Evolutionary conservation across 2,888 invertebrate genomes (phyloP), one percentile per base, ranked within the genome.

Genomic region (Drosophila acutilabella): DNA sequence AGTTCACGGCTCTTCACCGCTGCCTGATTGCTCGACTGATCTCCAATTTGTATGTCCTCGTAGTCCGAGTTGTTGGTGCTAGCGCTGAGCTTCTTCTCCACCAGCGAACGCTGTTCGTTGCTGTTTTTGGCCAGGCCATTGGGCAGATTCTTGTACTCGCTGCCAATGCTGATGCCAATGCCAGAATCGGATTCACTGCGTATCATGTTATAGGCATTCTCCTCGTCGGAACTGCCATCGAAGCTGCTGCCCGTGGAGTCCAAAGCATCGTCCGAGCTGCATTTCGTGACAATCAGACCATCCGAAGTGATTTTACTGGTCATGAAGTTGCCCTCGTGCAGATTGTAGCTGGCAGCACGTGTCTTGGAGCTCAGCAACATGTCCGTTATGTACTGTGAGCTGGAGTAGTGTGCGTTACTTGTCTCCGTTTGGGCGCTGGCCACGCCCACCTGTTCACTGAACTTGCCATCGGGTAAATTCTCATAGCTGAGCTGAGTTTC

Each of bases 1-100:
- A 95, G 92, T 88, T 97, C 97, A 30, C 97, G 93, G 90, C 96
- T 96, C 72, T 94, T 93, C 53, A 95, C 94, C 26, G 83, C 79
- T 20, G 70, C 74, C 51, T 80, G 80, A 7, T 56, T 44, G 20
- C 59, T 52, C 0, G 75, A 57, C 50, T 91, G 90, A 67, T 92
- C 90, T 0, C 87, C 84, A 2, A 93, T 90, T 33, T 93, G 92
- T 40, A 92, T 92, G 52, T 92, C 93, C 74, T 92, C 92, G 57
- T 92, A 92, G 71, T 93, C 93, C 0, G 92, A 92, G 64, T 91
- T 92, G 54, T 91, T 91, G 16, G 90, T 91, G 74, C 90, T 92
- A 40, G 88, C 90, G 60, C 90, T 92, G 0, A 91, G 78, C 58
- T 92, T 91, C 71, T 92, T 92, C 40, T 91, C 91, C 8, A 88